These are phyloP conservation scores for Mugil cephalus DNA, from an alignment of 2,113 vertebrate species.

Conservation along the genomic window DNA sequence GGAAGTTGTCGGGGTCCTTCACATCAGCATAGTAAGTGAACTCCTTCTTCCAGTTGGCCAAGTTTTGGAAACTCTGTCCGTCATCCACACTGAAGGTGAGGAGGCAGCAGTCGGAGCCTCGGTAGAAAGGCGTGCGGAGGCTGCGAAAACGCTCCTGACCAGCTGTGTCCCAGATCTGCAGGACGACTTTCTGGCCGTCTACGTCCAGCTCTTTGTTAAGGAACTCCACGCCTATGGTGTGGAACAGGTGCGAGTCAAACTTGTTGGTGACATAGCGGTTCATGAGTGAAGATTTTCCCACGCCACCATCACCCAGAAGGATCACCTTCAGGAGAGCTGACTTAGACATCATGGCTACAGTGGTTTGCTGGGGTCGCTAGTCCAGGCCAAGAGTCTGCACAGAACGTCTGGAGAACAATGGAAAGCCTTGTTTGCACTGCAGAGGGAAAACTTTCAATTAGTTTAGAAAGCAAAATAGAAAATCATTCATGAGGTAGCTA, in stretches of 20 bases:
- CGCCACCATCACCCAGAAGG: constrained; percentile 94
- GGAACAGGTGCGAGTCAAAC: constrained; percentile 95
- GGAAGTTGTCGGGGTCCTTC: constrained; percentile 93
- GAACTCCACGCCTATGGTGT: constrained; percentile 98
- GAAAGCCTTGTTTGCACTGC: constrained; percentile 13
- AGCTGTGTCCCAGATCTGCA: constrained; percentile 99
- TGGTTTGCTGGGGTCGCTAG: rapidly evolving
- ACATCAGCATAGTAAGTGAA: constrained; percentile 96
- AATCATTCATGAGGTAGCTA: too few relatives aligned
- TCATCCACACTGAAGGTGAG: constrained; percentile 97
- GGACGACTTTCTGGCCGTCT: constrained; percentile 92
- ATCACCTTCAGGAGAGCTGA: constrained; percentile 95
- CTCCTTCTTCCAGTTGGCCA: constrained; percentile 98
- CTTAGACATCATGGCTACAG: constrained; percentile 86
- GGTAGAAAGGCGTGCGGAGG: constrained; percentile 96
- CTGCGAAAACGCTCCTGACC: constrained; percentile 97
- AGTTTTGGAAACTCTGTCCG: constrained; percentile 94
- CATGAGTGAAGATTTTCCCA: constrained; percentile 98
- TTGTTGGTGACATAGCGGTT: constrained; percentile 97
- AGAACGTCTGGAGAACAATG: neutral
- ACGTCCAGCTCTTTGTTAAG: constrained; percentile 97
- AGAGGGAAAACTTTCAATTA: neutral
- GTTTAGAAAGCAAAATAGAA: neutral
- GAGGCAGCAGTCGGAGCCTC: constrained; percentile 97
- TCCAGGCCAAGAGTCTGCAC: rapidly evolving